Conservation (phyloP, 1,140 invertebrate species). For the Diachasma alloeum region DNA sequence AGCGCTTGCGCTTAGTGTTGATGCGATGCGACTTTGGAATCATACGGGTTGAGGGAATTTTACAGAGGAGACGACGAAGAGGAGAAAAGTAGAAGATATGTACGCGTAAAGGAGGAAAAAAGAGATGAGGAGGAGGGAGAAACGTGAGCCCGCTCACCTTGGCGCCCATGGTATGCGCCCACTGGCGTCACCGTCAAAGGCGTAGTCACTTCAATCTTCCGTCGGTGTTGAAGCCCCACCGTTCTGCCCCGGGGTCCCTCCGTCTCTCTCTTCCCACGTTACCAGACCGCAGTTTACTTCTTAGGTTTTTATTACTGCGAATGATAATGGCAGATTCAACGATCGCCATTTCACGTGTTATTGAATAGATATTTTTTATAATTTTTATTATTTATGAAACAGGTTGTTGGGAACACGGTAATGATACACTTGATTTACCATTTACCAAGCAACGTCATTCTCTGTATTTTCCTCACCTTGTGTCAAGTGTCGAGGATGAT, state of each 20-base stretch:
- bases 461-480: neutral
- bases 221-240: neutral
- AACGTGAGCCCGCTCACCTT: conserved; percentile 56
- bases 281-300: too few species aligned
- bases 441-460: neutral
- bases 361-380: too few species aligned
- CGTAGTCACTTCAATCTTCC: conserved; percentile 37
- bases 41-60: too few species aligned
- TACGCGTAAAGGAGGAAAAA: neutral
- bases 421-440: neutral
- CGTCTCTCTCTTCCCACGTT: too few species aligned
- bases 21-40: too few species aligned
- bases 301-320: too few species aligned
- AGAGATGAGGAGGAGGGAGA: conserved; percentile 24
- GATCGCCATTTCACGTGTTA: too few species aligned
- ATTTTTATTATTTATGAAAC: too few species aligned
- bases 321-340: too few species aligned
- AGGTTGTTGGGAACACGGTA: too few species aligned
- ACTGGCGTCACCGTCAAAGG: conserved; percentile 53
- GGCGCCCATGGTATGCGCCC: conserved; percentile 58
- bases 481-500: neutral
- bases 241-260: neutral
- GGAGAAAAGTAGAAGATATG: conserved; percentile 6
- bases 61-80: neutral
- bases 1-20: too few species aligned